These are phyloP conservation scores for Mamestra brassicae DNA, from an alignment of 2,888 invertebrate genomes.

Conservation along the genomic window DNA sequence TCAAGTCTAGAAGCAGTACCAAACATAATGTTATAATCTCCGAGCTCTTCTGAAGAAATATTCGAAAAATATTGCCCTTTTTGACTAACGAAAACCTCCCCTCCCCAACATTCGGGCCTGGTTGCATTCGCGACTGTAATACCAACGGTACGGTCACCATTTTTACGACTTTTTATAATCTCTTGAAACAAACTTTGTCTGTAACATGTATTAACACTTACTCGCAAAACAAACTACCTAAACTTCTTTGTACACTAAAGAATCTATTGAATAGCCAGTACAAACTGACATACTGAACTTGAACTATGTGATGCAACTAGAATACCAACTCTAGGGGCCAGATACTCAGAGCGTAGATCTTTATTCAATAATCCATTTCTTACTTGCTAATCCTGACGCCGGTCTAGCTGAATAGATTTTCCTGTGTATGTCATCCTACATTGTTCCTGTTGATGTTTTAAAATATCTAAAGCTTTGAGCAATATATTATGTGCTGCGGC, in stretches of 20 bases:
- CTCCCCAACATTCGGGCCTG: too few species aligned
- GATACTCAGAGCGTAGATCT: slow-evolving; percentile 13
- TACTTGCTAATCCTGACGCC: slow-evolving; percentile 40
- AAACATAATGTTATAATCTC: too few species aligned
- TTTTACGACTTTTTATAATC: too few species aligned
- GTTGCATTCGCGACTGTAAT: too few species aligned
- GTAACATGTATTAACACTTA: background rate
- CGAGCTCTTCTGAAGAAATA: too few species aligned
- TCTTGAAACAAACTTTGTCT: background rate
- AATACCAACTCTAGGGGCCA: slow-evolving; percentile 23
- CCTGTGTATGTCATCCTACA: background rate
- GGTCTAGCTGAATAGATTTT: background rate
- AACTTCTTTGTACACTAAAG: background rate
- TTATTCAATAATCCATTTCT: slow-evolving; percentile 50
- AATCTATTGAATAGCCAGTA: slow-evolving; percentile 12
- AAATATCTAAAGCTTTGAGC: background rate
- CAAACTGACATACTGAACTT: slow-evolving; percentile 52
- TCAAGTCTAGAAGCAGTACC: too few species aligned
- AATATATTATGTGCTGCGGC: background rate
- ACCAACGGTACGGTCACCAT: too few species aligned
- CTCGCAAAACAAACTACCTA: background rate
- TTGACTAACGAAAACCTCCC: too few species aligned
- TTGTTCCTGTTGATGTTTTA: background rate
- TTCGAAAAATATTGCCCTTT: too few species aligned
- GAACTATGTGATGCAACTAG: slow-evolving; percentile 18